Evolutionary conservation across 2,113 vertebrate species (phyloP), one percentile per base, ranked within the genome.

Genomic region (Datnioides undecimradiatus): DNA sequence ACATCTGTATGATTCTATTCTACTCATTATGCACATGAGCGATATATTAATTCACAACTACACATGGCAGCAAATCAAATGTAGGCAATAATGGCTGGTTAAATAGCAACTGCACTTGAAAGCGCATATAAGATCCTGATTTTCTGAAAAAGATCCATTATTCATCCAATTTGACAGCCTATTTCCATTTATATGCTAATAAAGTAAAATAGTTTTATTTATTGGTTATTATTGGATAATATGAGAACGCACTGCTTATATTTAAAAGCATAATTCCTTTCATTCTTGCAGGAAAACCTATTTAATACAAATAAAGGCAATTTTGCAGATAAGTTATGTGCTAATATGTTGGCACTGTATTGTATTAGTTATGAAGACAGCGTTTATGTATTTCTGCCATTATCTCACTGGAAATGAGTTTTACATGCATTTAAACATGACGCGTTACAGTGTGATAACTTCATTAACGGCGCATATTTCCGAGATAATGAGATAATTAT

Each of bases 171-270:
- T n/a, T 40, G 16, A 46, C 11, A 10, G 31, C 17, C 11, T 52
- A 54, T 43, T 63, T 17, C 25, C 8, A 41, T 52, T 33, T 41
- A 63, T 51, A 41, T 68, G 45, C 45, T 52, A 51, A 60, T 79
- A n/a, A 62, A 54, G 54, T 16, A 16, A 46, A 31, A n/a, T n/a
- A n/a, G n/a, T n/a, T n/a, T n/a, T n/a, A n/a, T n/a, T n/a, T n/a
- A n/a, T n/a, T n/a, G n/a, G n/a, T n/a, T n/a, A n/a, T n/a, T n/a
- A n/a, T n/a, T n/a, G n/a, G n/a, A n/a, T 6, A 36, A 52, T 5
- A 21, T 21, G 40, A 46, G 25, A 74, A 63, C 46, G 41, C 60
- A 51, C 14, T 23, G 12, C 25, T 49, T 38, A 1, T 25, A 62
- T 62, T 40, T 23, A 45, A 25, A 65, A 21, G 3, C 27, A 65